Conservation (phyloP, 2,113 vertebrate genomes). For the Xyrauchen texanus region DNA sequence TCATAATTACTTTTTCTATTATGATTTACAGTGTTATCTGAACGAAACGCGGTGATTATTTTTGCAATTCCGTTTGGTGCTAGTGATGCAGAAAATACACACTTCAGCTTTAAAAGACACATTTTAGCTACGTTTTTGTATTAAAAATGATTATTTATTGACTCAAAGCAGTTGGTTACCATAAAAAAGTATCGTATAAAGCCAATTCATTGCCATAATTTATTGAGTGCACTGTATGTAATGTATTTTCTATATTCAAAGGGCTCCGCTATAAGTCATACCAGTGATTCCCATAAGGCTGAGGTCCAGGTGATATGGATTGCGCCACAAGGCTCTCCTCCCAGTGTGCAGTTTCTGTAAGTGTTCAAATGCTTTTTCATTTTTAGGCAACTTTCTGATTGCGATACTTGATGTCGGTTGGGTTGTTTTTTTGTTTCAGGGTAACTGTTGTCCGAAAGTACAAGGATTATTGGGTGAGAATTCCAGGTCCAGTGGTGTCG, state of each 20-base stretch:
- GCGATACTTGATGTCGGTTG: neutral
- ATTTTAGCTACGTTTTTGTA: too few relatives aligned
- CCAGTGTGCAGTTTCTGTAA: slow-evolving; percentile 81
- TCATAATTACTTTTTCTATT: too few relatives aligned
- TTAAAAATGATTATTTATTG: too few relatives aligned
- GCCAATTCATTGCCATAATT: too few relatives aligned
- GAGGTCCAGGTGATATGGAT: slow-evolving; percentile 77
- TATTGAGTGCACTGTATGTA: neutral
- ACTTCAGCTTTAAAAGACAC: too few relatives aligned
- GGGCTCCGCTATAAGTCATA: slow-evolving; percentile 87
- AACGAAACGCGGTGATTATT: too few relatives aligned
- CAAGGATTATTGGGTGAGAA: slow-evolving; percentile 81
- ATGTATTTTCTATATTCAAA: slow-evolving; percentile 49
- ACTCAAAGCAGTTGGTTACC: too few relatives aligned
- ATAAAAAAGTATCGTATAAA: too few relatives aligned
- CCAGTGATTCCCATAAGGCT: slow-evolving; percentile 71
- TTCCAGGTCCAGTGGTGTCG: slow-evolving; percentile 77
- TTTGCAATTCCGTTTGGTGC: too few relatives aligned
- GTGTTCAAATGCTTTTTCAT: slow-evolving; percentile 50
- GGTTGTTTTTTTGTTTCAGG: slow-evolving; percentile 62
- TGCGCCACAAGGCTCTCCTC: slow-evolving; percentile 70
- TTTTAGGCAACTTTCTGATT: neutral
- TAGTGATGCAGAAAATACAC: too few relatives aligned
- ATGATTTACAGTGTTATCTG: too few relatives aligned
- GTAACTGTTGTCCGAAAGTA: slow-evolving; percentile 81